phyloP scores from a whole-genome alignment of 2,113 vertebrate species.

The Chaenogobius annularis region DNA sequence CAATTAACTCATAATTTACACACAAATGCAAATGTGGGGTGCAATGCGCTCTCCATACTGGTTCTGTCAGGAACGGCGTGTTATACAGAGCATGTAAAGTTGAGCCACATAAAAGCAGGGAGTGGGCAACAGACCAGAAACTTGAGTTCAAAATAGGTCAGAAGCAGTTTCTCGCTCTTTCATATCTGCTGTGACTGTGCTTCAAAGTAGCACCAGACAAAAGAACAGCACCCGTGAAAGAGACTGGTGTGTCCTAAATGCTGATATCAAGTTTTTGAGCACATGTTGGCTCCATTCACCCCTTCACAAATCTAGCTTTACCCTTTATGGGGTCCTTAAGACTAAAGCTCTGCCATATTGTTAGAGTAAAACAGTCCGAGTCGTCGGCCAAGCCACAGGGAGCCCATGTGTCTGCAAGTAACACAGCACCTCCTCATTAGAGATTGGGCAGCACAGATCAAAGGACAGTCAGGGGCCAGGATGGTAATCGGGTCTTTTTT shows the following conservation, averaged over 20 bases:
- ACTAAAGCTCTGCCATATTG: conserved; percentile 37
- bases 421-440: conserved; percentile 51
- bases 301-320: conserved; percentile 17
- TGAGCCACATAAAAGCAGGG: neutral
- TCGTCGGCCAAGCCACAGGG: conserved; percentile 30
- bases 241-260: neutral
- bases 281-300: conserved; percentile 16
- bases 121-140: conserved; percentile 13
- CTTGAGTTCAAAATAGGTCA: conserved; percentile 11
- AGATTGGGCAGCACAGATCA: conserved; percentile 26
- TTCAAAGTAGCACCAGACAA: conserved; percentile 14
- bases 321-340: conserved; percentile 30
- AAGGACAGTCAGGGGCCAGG: conserved; percentile 23
- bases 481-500: conserved; percentile 31
- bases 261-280: neutral
- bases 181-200: conserved; percentile 10
- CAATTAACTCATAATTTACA: conserved; percentile 1
- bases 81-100: neutral
- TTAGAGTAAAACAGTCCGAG: conserved; percentile 31
- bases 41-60: neutral
- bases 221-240: neutral
- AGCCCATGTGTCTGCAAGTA: conserved; percentile 25
- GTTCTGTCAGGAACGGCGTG: neutral
- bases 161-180: neutral
- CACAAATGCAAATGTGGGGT: neutral